Base-by-base conservation (phyloP, 2,113 vertebrate genomes). In the Leuciscus idus region DNA sequence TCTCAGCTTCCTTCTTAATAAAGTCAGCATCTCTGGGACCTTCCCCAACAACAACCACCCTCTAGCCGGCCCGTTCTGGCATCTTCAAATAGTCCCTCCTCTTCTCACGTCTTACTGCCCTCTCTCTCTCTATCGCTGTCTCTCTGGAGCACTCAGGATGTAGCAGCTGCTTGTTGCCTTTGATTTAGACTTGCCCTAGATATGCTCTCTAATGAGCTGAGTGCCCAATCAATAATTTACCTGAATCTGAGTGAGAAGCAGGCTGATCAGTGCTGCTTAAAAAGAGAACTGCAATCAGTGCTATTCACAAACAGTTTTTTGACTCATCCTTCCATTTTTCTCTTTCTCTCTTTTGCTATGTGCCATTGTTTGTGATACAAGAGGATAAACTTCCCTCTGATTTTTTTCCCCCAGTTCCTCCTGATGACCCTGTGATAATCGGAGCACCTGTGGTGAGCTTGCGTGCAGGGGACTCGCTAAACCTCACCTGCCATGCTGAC, bases 401-500 rank as follows among this genome's bases (percentile, higher is more conserved):
- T 77, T n/a, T 81, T 81, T 9, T 33, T 12, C 70, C 6, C 6
- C 4, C 92, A 99, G 98, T 99, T 90, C 98, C 98, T n/a, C 98
- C 98, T 1, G 98, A 99, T 9, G 97, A 99, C 85, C 98, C 98
- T 0, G 92, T 99, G 88, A 99, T 99, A 89, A 91, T 95, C 23
- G 97, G 97, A 39, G 98, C 97, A 0, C 98, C 98, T 0, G 93
- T 98, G 90, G 96, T 99, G 92, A 99, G 98, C 91, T 94, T 99
- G 64, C 93, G 97, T 59, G 97, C 98, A 0, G 98, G 98, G 2
- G 97, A 99, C 85, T 96, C 97, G 4, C 96, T 99, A 87, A 99
- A 99, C 94, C 92, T 99, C 91, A 99, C 98, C 80, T 99, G 98
- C 92, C 97, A 98, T 0, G 97, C 98, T 0, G 96, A 99, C 94